Evolutionary conservation across 2,888 invertebrate genomes (phyloP), one percentile per base, ranked within the genome.

Genomic region (Harmothoe impar): DNA sequence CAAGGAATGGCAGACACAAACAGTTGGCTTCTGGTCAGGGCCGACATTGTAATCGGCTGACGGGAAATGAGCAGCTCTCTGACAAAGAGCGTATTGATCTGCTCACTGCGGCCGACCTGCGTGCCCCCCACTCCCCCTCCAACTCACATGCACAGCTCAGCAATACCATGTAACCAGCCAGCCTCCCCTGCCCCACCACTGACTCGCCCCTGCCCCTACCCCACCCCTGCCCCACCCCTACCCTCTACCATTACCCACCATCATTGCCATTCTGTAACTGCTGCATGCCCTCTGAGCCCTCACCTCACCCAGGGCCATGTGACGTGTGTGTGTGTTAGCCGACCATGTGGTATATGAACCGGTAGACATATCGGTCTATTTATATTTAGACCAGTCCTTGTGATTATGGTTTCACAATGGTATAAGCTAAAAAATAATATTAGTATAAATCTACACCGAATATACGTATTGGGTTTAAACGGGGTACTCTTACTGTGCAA

Each of bases 71-170:
- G 72, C 25, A 15, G 29, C 29, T 15, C 29, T 72, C 29, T 72
- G 72, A 72, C 72, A 72, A 72, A 72, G 72, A 72, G 25, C 29
- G 72, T n/a, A 72, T 72, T 29, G 72, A 72, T 72, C 72, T n/a
- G 43, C 43, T 43, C 43, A 43, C 62, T 62, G 20, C 0, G 62
- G 20, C 62, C 15, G 20, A 62, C 62, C n/a, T 20, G 62, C 62
- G 62, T 62, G 62, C 15, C 62, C 7, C 62, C n/a, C 12, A 15
- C 54, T 17, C 12, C 54, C 62, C 20, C 23, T 20, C 62, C 62
- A 7, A 20, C 77, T 20, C 25, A 77, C 62, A 62, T 62, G 5
- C 62, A 17, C 62, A n/a, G 62, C 62, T 62, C 62, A 5, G 15
- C 62, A 43, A 10, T 43, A 10, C 43, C 43, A 43, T 43, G 43